A percentile compares a stretch with the other conserved stretches of the same genome.
Evolutionary conservation across 2,797 vertebrate species (phyloP).

Genomic region (Enteromius viviparus): DNA sequence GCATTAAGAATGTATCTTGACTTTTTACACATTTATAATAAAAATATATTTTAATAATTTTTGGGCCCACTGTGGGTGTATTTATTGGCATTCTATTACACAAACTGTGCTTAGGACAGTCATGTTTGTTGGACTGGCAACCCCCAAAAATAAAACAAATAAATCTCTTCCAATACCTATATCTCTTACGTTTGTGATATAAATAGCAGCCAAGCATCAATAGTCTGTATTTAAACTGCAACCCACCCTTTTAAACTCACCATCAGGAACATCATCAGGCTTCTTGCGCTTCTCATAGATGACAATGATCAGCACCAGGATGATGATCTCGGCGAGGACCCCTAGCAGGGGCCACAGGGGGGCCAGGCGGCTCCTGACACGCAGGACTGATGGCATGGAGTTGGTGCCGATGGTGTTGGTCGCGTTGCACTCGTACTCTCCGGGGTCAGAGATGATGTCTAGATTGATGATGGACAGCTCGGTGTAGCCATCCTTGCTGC

Average conservation of each 20-base stretch:
- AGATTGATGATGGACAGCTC: conserved; percentile 89
- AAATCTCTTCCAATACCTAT: neutral
- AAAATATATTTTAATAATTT: neutral
- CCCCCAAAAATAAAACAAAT: neutral
- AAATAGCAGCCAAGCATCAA: neutral
- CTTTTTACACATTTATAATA: too few species aligned
- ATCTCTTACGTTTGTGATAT: neutral
- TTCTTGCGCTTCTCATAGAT: conserved; percentile 98
- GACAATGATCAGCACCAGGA: conserved; percentile 95
- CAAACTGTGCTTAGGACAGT: neutral
- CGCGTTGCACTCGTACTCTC: conserved; percentile 93
- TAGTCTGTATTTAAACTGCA: conserved; percentile 8
- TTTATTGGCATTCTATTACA: neutral
- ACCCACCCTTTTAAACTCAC: conserved; percentile 76
- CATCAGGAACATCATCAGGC: conserved; percentile 95
- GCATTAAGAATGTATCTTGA: too few species aligned
- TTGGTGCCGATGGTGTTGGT: conserved; percentile 84
- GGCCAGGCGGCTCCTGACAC: conserved; percentile 94
- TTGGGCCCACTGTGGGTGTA: neutral
- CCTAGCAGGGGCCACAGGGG: conserved; percentile 97
- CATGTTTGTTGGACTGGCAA: neutral
- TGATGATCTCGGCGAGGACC: conserved; percentile 92
- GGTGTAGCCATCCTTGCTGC: conserved; percentile 91
- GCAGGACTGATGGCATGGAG: conserved; percentile 82
- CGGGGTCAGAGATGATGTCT: conserved; percentile 88